Base-by-base conservation (phyloP, 2,888 invertebrate genomes). In the Gastracanthus pulcherrimus region DNA sequence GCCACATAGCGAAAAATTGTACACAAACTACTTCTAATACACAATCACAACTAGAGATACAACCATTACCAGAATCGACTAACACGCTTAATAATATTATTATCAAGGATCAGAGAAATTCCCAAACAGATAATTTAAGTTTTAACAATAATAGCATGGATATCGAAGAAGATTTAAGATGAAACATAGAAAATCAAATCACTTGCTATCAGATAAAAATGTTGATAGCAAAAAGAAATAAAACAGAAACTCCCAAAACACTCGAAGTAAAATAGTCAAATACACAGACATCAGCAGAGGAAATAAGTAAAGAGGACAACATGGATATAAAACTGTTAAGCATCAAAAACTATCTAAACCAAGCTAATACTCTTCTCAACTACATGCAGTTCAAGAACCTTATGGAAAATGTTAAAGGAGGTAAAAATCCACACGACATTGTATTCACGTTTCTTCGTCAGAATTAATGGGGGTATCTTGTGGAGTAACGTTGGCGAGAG, bases 331-430 rank as follows among this genome's bases (percentile, higher is more conserved):
- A 60, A 60, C 29, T 60, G 3, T 3, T 3, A 29, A 29, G n/a
- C 9, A 9, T 60, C 2, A 60, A 60, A 31, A 31, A 7, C n/a
- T 67, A 38, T 5, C 26, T 41, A 45, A 78, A 72, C 29, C 19
- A n/a, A 60, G 48, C 7, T 31, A 62, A 62, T 29, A 70, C 55
- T 2, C 34, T 60, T 1, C 45, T 78, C 5, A 72, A 34, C 6
- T 51, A 51, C 6, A 51, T 23, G 0, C 51, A 51, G 19, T 51
- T 51, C 23, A 51, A 51, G 19, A 51, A 41, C 13, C 48, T 71
- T 9, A 4, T 78, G 19, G 72, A 78, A 72, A 58, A 71, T 16
- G 26, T 45, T 45, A 51, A 70, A 26, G 38, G 23, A 11, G 36
- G 5, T 11, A 41, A 58, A 9, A 38, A 67, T 38, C 38, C n/a